Percentiles rank a stretch among this genome's conserved stretches.
Evolutionary conservation across 2,797 vertebrate genomes (phyloP).

Genomic region (Syngnathus rostellatus): DNA sequence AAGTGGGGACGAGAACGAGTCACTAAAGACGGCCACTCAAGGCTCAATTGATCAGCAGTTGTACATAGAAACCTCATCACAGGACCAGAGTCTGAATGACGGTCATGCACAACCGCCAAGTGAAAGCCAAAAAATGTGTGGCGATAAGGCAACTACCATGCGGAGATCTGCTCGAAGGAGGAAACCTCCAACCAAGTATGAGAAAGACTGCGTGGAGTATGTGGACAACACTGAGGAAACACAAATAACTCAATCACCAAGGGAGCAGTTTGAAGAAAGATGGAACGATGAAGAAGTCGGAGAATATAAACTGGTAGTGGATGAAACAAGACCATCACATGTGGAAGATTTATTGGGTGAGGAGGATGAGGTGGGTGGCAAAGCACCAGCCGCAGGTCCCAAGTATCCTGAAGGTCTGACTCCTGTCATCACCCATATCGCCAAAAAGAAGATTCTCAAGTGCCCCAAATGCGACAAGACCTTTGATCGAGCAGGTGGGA

Average conservation of each 20-base stretch:
- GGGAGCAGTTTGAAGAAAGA: conserved; percentile 56
- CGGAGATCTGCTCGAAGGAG: conserved; percentile 78
- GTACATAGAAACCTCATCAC: conserved; percentile 74
- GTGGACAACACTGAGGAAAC: conserved; percentile 43
- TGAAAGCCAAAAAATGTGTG: conserved; percentile 56
- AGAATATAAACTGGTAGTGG: conserved; percentile 17
- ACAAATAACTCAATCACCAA: conserved; percentile 9
- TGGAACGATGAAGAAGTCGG: conserved; percentile 49
- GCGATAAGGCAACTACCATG: conserved; percentile 42
- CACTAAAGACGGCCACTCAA: conserved; percentile 37
- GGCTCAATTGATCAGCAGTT: conserved; percentile 65
- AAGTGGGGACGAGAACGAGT: conserved; percentile 38
- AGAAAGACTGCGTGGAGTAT: conserved; percentile 61
- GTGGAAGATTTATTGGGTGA: conserved; percentile 62
- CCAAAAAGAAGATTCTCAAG: conserved; percentile 83
- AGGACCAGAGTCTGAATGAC: conserved; percentile 73
- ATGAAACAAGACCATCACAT: conserved; percentile 50
- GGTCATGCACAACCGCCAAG: conserved; percentile 38
- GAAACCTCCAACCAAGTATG: conserved; percentile 77
- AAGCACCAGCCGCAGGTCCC: conserved; percentile 25
- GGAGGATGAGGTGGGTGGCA: conserved; percentile 56
- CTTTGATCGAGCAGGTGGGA: conserved; percentile 90
- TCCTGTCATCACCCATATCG: conserved; percentile 78
- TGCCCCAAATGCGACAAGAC: conserved; percentile 95
- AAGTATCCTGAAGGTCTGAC: conserved; percentile 79